Evolutionary conservation across 2,797 vertebrate genomes (phyloP), one percentile per base, ranked within the genome.

Genomic region (Linurgus olivaceus): DNA sequence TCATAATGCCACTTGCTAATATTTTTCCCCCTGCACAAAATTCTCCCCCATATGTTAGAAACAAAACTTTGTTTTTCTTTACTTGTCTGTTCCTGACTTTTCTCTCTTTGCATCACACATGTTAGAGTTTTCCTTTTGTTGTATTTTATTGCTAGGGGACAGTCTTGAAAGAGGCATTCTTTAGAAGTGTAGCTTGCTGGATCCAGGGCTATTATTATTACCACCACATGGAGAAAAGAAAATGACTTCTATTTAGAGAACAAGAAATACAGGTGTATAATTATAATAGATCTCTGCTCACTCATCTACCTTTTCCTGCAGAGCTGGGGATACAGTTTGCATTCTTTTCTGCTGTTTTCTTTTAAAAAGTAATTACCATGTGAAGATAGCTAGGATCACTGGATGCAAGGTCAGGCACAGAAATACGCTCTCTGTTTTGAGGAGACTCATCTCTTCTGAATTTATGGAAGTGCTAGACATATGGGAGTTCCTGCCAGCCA

Each of bases 251-350:
- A 40, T 96, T 72, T 82, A 83, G 71, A 91, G 84, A 95, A 89
- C 80, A 87, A 95, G 92, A 93, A 94, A 89, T 93, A 67, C 70
- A 94, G 75, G 86, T 96, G 92, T 91, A 58, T 89, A 86, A 92
- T 95, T 96, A 83, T 17, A 77, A 54, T n/a, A 91, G 68, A 80
- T 85, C 61, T 57, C 68, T 93, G 57, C 72, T 96, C 58, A 31
- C 44, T 93, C 86, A 42, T 77, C 65, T 88, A 57, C 31, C 38
- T 79, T 85, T 67, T 71, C 20, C 67, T 74, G 67, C 65, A 92
- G 81, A 91, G 52, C 57, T 58, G 17, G n/a, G 44, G 45, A n/a
- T 82, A 76, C 63, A 58, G 45, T 83, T 91, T 85, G 58, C 67
- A 76, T 90, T 79, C 47, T 93, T 92, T 92, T 84, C 79, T 88